Base-by-base conservation (phyloP, 1,140 invertebrate species). In the Heterodera carotae region DNA sequence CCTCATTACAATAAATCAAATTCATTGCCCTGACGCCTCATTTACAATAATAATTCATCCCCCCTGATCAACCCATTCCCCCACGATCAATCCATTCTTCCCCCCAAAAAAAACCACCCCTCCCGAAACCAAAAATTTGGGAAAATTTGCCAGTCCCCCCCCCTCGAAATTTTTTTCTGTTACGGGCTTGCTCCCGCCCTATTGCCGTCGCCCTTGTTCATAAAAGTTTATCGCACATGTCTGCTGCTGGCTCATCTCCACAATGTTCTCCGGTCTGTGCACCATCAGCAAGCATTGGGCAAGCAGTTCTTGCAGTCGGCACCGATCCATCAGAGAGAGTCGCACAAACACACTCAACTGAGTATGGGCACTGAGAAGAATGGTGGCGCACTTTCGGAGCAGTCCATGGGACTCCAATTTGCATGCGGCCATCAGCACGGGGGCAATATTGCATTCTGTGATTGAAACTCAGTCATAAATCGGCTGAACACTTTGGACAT, bases 331-430 rank as follows among this genome's bases (percentile, higher is more conserved):
- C 36, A 86, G 76, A 18, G 86, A 88, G 29, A 86, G 72, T 36
- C 85, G 64, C 5, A 88, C 85, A 62, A 86, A 86, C 22, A 86
- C 85, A 6, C 85, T 87, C 18, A 86, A 48, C 75, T 83, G 84
- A 15, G 85, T 86, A 73, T 83, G 81, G 0, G 85, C 80, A 27
- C 76, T 81, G 39, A 86, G 60, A n/a, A 86, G 76, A 59, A 86
- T 76, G 67, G 81, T 75, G 2, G 85, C 86, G 70, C 85, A 86
- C 69, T 86, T 86, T 18, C 82, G 59, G 3, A 86, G 70, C 18
- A 86, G 77, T 12, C 85, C 85, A 27, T 88, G 86, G 1, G 84
- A 84, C 79, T 86, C 85, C 84, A 86, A 84, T 79, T 86, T 86
- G 67, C 84, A 88, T 2, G 86, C 85, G 27, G 85, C 84, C 83